Conservation (phyloP, 2,797 vertebrate species). For the Clarias laeviceps region DNA sequence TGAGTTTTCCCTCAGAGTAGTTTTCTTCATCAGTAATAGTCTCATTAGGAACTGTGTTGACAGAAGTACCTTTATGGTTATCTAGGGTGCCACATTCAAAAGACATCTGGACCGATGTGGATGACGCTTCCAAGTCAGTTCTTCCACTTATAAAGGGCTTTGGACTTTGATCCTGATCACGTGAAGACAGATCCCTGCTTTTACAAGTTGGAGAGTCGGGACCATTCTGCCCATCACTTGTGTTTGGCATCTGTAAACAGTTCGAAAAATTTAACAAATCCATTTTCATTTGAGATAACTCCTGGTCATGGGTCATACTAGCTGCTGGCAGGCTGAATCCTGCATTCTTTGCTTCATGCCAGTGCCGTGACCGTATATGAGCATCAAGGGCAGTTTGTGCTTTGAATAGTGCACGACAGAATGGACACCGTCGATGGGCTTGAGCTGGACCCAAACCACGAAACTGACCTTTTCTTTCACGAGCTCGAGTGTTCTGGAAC, state of each 20-base stretch:
- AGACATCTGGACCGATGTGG: constrained; percentile 80
- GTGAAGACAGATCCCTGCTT: constrained; percentile 84
- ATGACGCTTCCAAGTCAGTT: constrained; percentile 82
- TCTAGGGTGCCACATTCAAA: constrained; percentile 86
- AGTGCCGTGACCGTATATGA: constrained; percentile 96
- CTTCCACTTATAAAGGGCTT: constrained; percentile 84
- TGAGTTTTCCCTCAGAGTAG: constrained; percentile 77
- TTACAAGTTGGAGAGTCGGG: constrained; percentile 63
- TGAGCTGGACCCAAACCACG: constrained; percentile 90
- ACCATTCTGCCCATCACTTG: constrained; percentile 67
- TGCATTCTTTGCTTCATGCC: constrained; percentile 95
- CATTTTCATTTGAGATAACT: constrained; percentile 79
- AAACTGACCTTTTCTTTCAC: constrained; percentile 98
- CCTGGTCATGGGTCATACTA: constrained; percentile 83
- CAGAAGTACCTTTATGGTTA: constrained; percentile 84
- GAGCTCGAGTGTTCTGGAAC: constrained; percentile 98
- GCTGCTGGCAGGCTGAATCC: constrained; percentile 88
- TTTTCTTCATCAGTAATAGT: constrained; percentile 84
- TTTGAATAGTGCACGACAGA: constrained; percentile 97
- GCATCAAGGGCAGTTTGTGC: constrained; percentile 97
- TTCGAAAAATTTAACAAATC: constrained; percentile 78
- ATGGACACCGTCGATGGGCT: constrained; percentile 94
- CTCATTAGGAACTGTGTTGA: constrained; percentile 81
- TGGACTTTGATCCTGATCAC: constrained; percentile 79
- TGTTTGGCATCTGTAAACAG: constrained; percentile 77